Base-by-base conservation (phyloP, 2,888 invertebrate genomes). In the Drosophila testacea region DNA sequence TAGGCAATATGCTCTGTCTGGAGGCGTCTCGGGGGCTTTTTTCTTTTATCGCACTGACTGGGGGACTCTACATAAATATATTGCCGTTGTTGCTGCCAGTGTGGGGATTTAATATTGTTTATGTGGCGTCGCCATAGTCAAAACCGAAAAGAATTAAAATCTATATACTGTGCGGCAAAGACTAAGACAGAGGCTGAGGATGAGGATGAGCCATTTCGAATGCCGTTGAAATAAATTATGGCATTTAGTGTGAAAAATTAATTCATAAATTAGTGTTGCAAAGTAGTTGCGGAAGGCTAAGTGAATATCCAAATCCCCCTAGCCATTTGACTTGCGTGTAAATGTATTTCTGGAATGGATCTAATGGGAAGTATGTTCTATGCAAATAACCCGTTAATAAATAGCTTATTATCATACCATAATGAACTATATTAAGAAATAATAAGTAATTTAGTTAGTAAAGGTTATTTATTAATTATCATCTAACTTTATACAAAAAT, bases 191-290 rank as follows among this genome's bases (percentile, higher is more conserved):
- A 11, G 56, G 46, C 61, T 62, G 56, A 9, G 16, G 10, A 10
- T 27, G 42, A 28, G 47, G 56, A 77, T 77, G 81, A 47, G 69
- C 69, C 75, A 74, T 57, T 63, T 75, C 69, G 65, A 81, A 86
- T 83, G 81, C 81, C 59, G 77, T 66, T 77, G 64, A 77, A 74
- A 83, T 88, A 86, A 83, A 83, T 88, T 83, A 86, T 78, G 83
- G 84, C 84, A 77, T 88, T 83, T 88, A 83, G 83, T 83, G 83
- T 86, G 82, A 83, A 88, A 81, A 81, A 83, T 86, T 66, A 68
- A 69, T 59, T 57, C 81, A 77, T 85, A 80, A 82, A 88, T 85
- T 83, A 83, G 73, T 69, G 28, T 30, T 11, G 50, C 30, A 46
- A 61, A 65, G 47, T 60, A 54, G 51, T 57, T 57, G 30, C 30